Evolutionary conservation across 2,888 invertebrate genomes (phyloP), one percentile per base, ranked within the genome.

Genomic region (Cheilosia vulpina): DNA sequence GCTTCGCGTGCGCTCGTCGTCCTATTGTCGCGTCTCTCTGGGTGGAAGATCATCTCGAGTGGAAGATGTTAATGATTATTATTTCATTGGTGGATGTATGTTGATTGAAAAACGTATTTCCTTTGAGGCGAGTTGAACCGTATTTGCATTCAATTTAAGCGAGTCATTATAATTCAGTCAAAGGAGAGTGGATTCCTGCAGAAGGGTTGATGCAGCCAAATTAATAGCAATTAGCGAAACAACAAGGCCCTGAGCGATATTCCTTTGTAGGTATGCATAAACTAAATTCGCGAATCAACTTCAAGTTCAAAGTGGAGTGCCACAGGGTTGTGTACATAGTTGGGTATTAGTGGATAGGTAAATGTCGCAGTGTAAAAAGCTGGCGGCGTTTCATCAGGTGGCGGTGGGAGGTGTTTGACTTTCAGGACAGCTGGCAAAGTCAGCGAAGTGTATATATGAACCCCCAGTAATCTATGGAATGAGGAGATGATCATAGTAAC

Each of bases 41-140:
- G 76, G 63, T 71, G n/a, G n/a, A n/a, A n/a, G 65, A 82, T 82
- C 71, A 77, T 71, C 71, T 77, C 77, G 60, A 71, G 71, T 77
- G 71, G 65, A 76, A 82, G 66, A 71, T 77, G 76, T 82, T 76
- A 77, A 82, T 82, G 82, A 60, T 65, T 71, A 77, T 82, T 77
- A 81, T 81, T 76, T 81, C 63, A 69, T 81, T 81, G 47, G 43
- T 58, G 52, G 17, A 69, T 76, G 65, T 76, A 76, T 71, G 58
- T 66, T 77, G 50, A 77, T 72, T 72, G 38, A 62, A 73, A 72
- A 60, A 65, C 58, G 31, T n/a, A 24, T 24, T 66, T 58, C 63
- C 65, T 65, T 79, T 79, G 52, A 52, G 24, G 15, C 7, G 63
- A 63, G 34, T 65, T 66, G 38, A n/a, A 17, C 9, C 34, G 45